These are phyloP conservation scores for Copidosoma floridanum DNA, from an alignment of 1,140 invertebrate genomes.

Conservation along the genomic window DNA sequence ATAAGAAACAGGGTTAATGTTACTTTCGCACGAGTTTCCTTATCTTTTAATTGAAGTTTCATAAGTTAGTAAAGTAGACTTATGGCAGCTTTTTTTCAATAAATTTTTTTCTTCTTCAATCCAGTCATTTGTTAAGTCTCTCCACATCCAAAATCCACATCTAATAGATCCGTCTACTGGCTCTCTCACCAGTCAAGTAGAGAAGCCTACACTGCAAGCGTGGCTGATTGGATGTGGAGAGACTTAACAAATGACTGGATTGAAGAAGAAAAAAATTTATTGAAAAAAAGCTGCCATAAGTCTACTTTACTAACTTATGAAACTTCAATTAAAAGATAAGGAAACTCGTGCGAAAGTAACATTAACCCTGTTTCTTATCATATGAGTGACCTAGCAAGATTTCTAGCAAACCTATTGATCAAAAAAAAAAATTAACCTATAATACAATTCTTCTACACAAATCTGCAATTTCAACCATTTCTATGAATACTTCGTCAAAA, in stretches of 20 bases:
- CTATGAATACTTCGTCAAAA: too few species aligned
- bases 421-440: slow-evolving; percentile 27
- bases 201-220: slow-evolving; percentile 9
- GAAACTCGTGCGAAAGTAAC: slow-evolving; percentile 26
- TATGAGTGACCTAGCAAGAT: slow-evolving; percentile 32
- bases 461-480: too few species aligned
- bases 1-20: slow-evolving; percentile 12
- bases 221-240: slow-evolving; percentile 15
- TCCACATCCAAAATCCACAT: slow-evolving; percentile 11
- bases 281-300: slow-evolving; percentile 7
- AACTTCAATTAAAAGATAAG: slow-evolving; percentile 18
- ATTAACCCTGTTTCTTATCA: slow-evolving; percentile 11
- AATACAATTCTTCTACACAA: slow-evolving; percentile 38
- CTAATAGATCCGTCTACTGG: slow-evolving; percentile 10
- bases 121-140: not conserved
- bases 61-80: slow-evolving; percentile 18
- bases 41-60: slow-evolving; percentile 18
- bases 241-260: slow-evolving; percentile 2
- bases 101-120: not conserved
- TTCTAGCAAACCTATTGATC: slow-evolving; percentile 29
- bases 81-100: slow-evolving; percentile 6
- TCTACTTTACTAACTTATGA: slow-evolving; percentile 21
- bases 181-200: slow-evolving; percentile 8
- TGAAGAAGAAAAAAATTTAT: not conserved
- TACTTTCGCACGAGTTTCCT: slow-evolving; percentile 27